Base-by-base conservation (phyloP, 2,797 vertebrate species). In the Parambassis ranga region DNA sequence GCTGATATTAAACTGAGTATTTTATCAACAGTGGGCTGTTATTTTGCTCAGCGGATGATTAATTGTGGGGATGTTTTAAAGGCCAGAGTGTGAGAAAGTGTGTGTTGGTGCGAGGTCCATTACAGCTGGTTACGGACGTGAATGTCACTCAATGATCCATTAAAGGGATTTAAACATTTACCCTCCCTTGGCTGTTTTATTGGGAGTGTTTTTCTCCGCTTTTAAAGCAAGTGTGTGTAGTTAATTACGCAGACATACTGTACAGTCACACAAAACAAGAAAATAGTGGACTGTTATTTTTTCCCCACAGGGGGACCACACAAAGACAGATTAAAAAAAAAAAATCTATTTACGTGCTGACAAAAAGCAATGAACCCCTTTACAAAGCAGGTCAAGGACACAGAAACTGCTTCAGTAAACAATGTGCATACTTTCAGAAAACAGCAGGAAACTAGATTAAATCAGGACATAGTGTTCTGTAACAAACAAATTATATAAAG, bases 201-300 rank as follows among this genome's bases (percentile, higher is more conserved):
- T 41, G 48, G 56, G 41, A 46, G 57, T 52, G 42, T 81, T 81
- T 66, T n/a, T n/a, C n/a, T n/a, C n/a, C n/a, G 70, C 44, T 43
- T 64, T 60, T 65, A 41, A 36, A 32, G 39, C 16, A 28, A 16
- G 13, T 4, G 27, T 30, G 19, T n/a, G 26, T 2, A 1, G 42
- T 67, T 32, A 73, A 56, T 64, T 48, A 71, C 71, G 52, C 2
- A 23, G 20, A 24, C 49, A 16, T 57, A 33, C n/a, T n/a, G n/a
- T n/a, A n/a, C n/a, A n/a, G n/a, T n/a, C n/a, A n/a, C n/a, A n/a
- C n/a, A n/a, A n/a, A n/a, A n/a, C n/a, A n/a, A n/a, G n/a, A n/a
- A n/a, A n/a, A n/a, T n/a, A n/a, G n/a, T n/a, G n/a, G n/a, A n/a
- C n/a, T n/a, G n/a, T 38, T 22, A 15, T 19, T 5, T 20, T 43